Conservation (phyloP, 2,888 invertebrate species). For the Nemoura dubitans region DNA sequence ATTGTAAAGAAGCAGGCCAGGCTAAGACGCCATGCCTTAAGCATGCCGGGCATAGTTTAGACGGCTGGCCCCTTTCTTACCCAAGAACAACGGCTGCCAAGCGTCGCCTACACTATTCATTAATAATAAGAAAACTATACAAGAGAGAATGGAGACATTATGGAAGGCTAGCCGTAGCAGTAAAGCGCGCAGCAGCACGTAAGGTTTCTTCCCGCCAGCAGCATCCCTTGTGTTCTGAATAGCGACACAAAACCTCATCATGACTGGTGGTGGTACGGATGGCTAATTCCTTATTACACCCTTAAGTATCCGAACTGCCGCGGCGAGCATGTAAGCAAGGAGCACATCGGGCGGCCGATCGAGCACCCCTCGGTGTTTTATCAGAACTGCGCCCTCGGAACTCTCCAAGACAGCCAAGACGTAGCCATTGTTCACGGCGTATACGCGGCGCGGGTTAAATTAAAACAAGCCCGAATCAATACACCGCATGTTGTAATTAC, state of each 20-base stretch:
- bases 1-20: constrained; percentile 41
- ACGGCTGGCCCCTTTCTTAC: constrained; percentile 41
- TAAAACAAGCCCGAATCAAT: constrained; percentile 35
- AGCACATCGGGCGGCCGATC: constrained; percentile 24
- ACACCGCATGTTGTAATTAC: constrained; percentile 27
- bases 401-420: constrained; percentile 19
- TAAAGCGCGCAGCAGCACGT: background rate
- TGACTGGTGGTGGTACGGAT: constrained; percentile 28
- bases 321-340: constrained; percentile 24
- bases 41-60: constrained; percentile 49
- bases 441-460: constrained; percentile 31
- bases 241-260: constrained; percentile 38
- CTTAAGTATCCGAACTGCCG: constrained; percentile 34
- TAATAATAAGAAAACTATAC: constrained; percentile 49
- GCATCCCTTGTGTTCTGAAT: constrained; percentile 27
- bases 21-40: constrained; percentile 38
- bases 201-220: constrained; percentile 17
- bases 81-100: constrained; percentile 32
- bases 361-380: constrained; percentile 36
- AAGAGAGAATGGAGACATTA: constrained; percentile 46
- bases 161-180: constrained; percentile 37
- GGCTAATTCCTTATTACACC: constrained; percentile 39
- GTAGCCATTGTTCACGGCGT: constrained; percentile 18
- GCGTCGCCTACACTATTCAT: constrained; percentile 44
- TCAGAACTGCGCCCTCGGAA: constrained; percentile 18